phyloP scores from a whole-genome alignment of 2,113 vertebrate species.

The Thalassoma bifasciatum region DNA sequence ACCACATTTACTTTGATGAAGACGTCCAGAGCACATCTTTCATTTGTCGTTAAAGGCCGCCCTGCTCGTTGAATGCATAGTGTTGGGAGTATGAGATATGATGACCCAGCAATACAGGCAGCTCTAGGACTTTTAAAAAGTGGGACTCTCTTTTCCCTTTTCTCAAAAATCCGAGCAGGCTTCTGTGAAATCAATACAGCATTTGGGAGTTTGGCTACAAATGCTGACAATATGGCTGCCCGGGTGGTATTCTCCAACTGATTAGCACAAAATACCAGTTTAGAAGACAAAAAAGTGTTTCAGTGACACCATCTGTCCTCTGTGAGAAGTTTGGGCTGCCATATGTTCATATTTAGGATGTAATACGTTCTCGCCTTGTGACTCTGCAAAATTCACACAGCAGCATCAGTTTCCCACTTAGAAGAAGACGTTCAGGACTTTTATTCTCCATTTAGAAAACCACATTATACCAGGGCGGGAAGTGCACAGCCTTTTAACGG shows the following conservation, averaged over 20 bases:
- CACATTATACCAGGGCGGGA: conserved; percentile 12
- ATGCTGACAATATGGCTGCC: conserved; percentile 14
- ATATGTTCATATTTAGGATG: conserved; percentile 50
- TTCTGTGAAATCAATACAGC: conserved; percentile 28
- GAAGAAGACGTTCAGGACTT: conserved; percentile 17
- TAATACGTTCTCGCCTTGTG: conserved; percentile 8
- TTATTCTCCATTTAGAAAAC: conserved; percentile 37
- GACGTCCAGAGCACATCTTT: conserved; percentile 20
- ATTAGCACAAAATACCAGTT: conserved; percentile 29
- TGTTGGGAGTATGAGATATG: not conserved
- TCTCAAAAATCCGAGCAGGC: not conserved
- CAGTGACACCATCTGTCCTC: conserved; percentile 53
- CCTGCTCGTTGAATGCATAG: not conserved
- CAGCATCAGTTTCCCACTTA: conserved; percentile 28
- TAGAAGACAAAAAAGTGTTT: conserved; percentile 16
- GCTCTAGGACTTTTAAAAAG: not conserved
- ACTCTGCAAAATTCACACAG: conserved; percentile 12
- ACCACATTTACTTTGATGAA: conserved; percentile 4
- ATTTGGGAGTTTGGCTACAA: conserved; percentile 1
- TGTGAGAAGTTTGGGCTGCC: conserved; percentile 20
- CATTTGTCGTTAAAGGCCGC: not conserved
- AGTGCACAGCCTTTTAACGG: conserved; percentile 21
- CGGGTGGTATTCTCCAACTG: not conserved
- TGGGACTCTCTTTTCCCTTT: not conserved
- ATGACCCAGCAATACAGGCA: not conserved